Evolutionary conservation across 2,797 vertebrate genomes (phyloP).

Genomic region (Lagorchestes hirsutus): DNA sequence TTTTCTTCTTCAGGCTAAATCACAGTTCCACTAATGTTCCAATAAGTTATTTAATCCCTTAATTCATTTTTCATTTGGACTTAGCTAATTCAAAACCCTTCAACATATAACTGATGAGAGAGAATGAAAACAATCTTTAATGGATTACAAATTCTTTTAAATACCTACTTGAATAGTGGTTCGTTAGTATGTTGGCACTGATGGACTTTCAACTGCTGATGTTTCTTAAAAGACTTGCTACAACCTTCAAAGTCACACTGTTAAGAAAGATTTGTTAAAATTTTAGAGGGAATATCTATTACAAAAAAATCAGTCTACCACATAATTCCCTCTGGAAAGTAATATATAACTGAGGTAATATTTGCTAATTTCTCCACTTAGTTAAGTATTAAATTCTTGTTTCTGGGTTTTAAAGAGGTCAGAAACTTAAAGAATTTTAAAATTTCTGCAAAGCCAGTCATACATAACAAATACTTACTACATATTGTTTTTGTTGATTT

Average conservation of each 20-base stretch:
- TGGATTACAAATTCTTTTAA: rapidly evolving
- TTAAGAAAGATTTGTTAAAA: slow-evolving; percentile 69
- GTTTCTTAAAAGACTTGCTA: slow-evolving; percentile 91
- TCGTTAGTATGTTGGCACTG: slow-evolving; percentile 88
- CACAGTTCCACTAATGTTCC: neutral
- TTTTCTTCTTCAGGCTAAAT: slow-evolving; percentile 6
- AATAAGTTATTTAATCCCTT: slow-evolving; percentile 3
- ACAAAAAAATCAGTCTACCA: neutral
- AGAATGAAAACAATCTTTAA: neutral
- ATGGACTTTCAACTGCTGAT: slow-evolving; percentile 91
- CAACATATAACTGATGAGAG: neutral
- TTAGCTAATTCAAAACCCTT: neutral
- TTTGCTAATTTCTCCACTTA: slow-evolving; percentile 9
- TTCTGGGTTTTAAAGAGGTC: neutral
- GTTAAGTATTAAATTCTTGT: slow-evolving; percentile 18
- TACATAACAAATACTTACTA: slow-evolving; percentile 84
- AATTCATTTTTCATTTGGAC: slow-evolving; percentile 4
- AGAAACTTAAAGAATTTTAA: slow-evolving; percentile 5
- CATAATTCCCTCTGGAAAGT: neutral
- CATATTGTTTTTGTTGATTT: slow-evolving; percentile 85
- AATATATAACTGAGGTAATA: neutral
- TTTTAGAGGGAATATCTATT: slow-evolving; percentile 30
- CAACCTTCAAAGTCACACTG: slow-evolving; percentile 92
- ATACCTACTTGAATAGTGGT: slow-evolving; percentile 90
- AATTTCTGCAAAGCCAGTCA: neutral